phyloP scores from a whole-genome alignment of 2,113 vertebrate genomes.

The Serinus canaria region DNA sequence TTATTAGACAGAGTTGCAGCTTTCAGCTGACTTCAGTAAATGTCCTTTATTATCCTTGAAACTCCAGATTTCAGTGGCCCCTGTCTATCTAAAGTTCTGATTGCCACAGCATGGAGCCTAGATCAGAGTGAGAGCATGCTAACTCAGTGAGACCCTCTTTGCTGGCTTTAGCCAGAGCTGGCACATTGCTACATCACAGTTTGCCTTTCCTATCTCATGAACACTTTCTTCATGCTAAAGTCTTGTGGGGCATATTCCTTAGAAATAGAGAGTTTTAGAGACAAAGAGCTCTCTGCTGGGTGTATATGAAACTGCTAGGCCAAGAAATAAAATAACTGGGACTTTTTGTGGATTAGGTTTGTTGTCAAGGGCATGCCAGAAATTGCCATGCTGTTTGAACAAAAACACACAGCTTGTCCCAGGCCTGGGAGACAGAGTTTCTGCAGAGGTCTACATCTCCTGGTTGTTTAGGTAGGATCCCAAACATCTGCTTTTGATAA shows the following conservation, averaged over 20 bases:
- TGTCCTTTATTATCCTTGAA: neutral
- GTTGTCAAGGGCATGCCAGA: neutral
- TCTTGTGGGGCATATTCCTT: neutral
- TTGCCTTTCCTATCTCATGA: neutral
- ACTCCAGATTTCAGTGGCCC: neutral
- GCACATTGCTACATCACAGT: neutral
- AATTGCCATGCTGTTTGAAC: neutral
- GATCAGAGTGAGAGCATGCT: neutral
- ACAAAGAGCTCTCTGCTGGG: constrained; percentile 4
- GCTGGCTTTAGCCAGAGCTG: neutral
- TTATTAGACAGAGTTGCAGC: neutral
- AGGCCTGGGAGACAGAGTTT: neutral
- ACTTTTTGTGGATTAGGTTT: neutral
- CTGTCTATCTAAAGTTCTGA: neutral
- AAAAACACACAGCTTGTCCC: neutral
- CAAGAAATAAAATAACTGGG: neutral
- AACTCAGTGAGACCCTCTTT: neutral
- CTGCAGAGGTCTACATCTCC: neutral
- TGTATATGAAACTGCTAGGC: neutral
- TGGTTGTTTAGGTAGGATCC: neutral
- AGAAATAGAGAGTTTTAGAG: neutral
- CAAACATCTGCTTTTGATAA: neutral
- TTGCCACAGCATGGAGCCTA: neutral
- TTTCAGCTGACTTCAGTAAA: neutral
- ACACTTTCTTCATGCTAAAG: neutral